Evolutionary conservation across 2,113 vertebrate species (phyloP).

Genomic region (Gorsachius goisagi): DNA sequence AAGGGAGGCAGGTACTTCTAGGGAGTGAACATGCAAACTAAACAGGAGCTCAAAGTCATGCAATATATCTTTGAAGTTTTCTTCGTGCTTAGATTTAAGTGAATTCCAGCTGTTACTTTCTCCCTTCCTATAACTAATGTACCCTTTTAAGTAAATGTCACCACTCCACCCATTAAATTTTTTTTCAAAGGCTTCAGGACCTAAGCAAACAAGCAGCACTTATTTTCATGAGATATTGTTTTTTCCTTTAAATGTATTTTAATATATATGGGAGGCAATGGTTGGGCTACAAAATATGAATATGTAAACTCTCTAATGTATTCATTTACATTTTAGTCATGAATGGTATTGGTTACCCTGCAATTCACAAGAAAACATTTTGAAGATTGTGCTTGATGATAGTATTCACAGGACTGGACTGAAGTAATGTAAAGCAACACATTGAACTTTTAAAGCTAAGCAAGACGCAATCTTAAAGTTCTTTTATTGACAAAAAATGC

Average conservation of each 20-base stretch:
- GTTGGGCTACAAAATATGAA: not conserved
- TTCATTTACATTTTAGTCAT: not conserved
- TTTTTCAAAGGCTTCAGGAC: not conserved
- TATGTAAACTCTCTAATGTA: not conserved
- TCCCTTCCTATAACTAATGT: constrained; percentile 4
- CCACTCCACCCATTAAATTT: not conserved
- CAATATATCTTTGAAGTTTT: not conserved
- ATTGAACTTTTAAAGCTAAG: not conserved
- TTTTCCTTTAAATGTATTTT: not conserved
- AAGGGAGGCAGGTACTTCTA: not conserved
- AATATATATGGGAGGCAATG: not conserved
- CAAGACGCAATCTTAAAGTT: not conserved
- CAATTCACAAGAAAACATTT: not conserved
- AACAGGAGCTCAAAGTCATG: not conserved
- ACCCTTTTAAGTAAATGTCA: not conserved
- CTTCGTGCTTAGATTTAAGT: not conserved
- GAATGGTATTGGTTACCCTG: not conserved
- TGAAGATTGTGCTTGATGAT: not conserved
- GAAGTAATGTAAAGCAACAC: not conserved
- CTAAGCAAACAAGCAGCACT: not conserved
- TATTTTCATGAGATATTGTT: not conserved
- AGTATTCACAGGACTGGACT: not conserved
- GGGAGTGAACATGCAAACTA: not conserved
- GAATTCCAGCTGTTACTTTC: not conserved
- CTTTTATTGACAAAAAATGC: not conserved